phyloP scores from a whole-genome alignment of 2,888 invertebrate genomes.

The Neoitamus cyanurus region DNA sequence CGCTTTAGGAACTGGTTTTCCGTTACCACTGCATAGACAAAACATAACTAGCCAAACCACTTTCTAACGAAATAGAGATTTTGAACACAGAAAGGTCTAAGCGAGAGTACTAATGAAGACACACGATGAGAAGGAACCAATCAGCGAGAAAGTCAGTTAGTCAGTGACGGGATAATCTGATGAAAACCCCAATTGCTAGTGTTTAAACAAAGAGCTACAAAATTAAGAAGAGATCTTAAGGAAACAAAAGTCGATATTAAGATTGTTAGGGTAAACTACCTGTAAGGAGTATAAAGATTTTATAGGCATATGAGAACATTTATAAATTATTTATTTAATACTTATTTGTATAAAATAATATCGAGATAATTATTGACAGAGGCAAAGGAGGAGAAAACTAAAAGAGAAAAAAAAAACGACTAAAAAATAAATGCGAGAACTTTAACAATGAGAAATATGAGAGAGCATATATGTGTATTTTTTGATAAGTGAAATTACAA shows the following conservation, averaged over 20 bases:
- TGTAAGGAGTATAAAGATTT: slow-evolving; percentile 38
- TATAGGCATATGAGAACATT: slow-evolving; percentile 42
- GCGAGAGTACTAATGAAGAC: slow-evolving; percentile 27
- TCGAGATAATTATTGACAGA: slow-evolving; percentile 5
- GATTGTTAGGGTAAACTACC: slow-evolving; percentile 38
- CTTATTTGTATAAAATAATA: slow-evolving; percentile 40
- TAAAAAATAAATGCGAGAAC: slow-evolving; percentile 23
- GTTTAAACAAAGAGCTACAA: slow-evolving; percentile 11
- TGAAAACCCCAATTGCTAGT: slow-evolving; percentile 17
- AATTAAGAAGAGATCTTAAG: neutral
- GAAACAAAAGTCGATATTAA: slow-evolving; percentile 33
- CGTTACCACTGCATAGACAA: neutral
- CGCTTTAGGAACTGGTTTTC: neutral
- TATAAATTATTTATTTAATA: slow-evolving; percentile 45
- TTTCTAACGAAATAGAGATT: neutral
- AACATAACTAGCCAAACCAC: neutral
- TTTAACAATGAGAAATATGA: slow-evolving; percentile 34
- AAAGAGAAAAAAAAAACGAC: slow-evolving; percentile 26
- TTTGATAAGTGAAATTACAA: slow-evolving; percentile 50
- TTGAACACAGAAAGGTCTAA: neutral
- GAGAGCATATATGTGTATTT: slow-evolving; percentile 46
- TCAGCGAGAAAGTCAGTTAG: neutral
- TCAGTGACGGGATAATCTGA: neutral
- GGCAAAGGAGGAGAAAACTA: neutral
- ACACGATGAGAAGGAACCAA: neutral